Evolutionary conservation across 2,113 vertebrate genomes (phyloP), one percentile per base, ranked within the genome.

Genomic region (Cololabis saira): DNA sequence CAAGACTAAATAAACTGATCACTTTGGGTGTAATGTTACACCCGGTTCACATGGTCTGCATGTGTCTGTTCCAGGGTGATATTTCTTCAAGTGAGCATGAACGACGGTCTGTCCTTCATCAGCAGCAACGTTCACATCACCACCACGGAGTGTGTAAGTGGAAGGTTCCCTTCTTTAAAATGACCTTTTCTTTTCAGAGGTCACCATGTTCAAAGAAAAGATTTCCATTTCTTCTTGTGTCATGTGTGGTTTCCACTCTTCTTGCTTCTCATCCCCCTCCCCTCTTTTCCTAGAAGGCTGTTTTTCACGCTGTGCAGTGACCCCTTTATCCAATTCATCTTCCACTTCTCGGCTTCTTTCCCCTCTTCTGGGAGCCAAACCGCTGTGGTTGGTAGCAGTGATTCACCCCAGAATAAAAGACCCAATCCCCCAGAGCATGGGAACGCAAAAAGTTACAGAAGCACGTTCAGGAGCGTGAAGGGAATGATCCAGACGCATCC

Each of bases 41-140:
- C 6, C 10, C 5, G 5, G 33, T 12, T 19, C 15, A 43, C 12
- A 61, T 43, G 12, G 45, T 57, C 24, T 33, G 52, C 40, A 61
- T 48, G 19, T 78, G 89, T 65, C 76, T 87, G 50, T 89, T 93
- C 84, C 80, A 96, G 95, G 92, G 94, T 95, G 86, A 94, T 96
- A 81, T 96, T 95, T 84, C 94, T 97, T 18, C 94, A 97, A 88
- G 95, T 97, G 81, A 98, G 96, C 92, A 95, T 98, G 95, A 96
- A 96, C 47, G 93, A 93, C 0, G 96, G 96, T 15, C 83, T 94
- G 79, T 95, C 94, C 0, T 98, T 97, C 90, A 92, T 97, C 90
- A 95, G 94, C 89, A 97, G 94, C 86, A 94, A 95, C 18, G 92
- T 96, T 61, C 95, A 92, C 91, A 94, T 98, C 87, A 96, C 93